Percentiles rank a stretch among this genome's conserved stretches.
Conservation (phyloP, 2,797 vertebrate species). For the Callimico goeldii region DNA sequence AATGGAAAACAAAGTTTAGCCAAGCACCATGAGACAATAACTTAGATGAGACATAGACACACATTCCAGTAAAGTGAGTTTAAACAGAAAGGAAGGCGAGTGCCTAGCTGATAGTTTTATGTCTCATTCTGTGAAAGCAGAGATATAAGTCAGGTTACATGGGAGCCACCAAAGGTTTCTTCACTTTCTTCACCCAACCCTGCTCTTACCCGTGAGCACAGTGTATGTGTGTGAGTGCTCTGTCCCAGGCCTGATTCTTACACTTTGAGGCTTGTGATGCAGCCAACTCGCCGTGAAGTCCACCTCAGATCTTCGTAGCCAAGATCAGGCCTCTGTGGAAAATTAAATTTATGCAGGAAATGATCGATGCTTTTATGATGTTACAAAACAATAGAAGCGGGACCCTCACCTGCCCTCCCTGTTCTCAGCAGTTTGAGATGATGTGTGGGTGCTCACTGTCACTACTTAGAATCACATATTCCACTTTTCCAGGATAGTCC, state of each 20-base stretch:
- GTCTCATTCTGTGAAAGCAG: neutral
- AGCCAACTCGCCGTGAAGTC: neutral
- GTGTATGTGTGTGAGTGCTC: fast-evolving
- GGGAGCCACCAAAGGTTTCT: neutral
- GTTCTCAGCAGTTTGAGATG: neutral
- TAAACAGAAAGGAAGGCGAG: neutral
- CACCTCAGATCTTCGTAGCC: neutral
- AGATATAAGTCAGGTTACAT: fast-evolving
- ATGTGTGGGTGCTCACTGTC: neutral
- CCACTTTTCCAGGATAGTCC: neutral
- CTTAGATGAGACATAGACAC: neutral
- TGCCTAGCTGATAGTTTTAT: fast-evolving
- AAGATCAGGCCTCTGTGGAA: neutral
- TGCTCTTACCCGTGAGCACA: neutral
- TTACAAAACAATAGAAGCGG: neutral
- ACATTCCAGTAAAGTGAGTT: neutral
- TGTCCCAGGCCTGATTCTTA: neutral
- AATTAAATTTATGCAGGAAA: neutral
- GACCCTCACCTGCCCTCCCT: neutral
- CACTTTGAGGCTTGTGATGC: fast-evolving
- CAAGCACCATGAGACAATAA: neutral
- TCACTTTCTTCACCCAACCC: fast-evolving
- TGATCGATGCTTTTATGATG: too few species aligned
- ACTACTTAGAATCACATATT: neutral
- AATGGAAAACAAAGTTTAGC: neutral